Evolutionary conservation across 1,140 invertebrate genomes (phyloP).

Genomic region (Drosophila lini): DNA sequence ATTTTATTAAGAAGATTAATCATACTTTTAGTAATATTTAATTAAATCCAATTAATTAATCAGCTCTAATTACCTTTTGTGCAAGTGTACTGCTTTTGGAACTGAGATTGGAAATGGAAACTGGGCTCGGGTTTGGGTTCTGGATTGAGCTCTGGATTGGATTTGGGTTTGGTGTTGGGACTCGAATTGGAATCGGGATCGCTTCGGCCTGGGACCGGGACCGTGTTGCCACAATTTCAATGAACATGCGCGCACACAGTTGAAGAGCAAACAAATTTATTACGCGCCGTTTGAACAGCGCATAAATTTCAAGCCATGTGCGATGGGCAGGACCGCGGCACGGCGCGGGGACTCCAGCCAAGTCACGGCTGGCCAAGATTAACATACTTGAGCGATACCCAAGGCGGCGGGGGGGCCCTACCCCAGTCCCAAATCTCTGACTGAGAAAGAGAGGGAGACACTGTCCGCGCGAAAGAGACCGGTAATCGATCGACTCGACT

Average conservation of each 20-base stretch:
- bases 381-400: slow-evolving; percentile 62
- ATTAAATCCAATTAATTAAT: not conserved
- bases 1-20: not conserved
- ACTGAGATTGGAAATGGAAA: slow-evolving; percentile 40
- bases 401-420: slow-evolving; percentile 40
- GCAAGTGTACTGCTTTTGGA: slow-evolving; percentile 26
- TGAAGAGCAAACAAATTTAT: slow-evolving; percentile 83
- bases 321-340: slow-evolving; percentile 3
- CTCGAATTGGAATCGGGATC: slow-evolving; percentile 30
- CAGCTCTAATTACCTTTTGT: slow-evolving; percentile 6
- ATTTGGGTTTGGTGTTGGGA: slow-evolving; percentile 30
- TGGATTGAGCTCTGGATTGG: slow-evolving; percentile 12
- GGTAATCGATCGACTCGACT: slow-evolving; percentile 64
- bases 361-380: slow-evolving; percentile 72
- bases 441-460: slow-evolving; percentile 30
- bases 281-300: slow-evolving; percentile 82
- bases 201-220: slow-evolving; percentile 6
- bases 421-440: slow-evolving; percentile 19
- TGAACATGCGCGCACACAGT: slow-evolving; percentile 80
- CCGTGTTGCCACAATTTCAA: slow-evolving; percentile 65
- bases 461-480: slow-evolving; percentile 9
- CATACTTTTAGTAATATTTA: not conserved
- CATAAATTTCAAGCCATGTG: slow-evolving; percentile 71
- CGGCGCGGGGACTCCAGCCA: slow-evolving; percentile 16
- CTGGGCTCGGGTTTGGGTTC: slow-evolving; percentile 22